A percentile compares a stretch with the other conserved stretches of the same genome.
Evolutionary conservation across 2,797 vertebrate genomes (phyloP).

Genomic region (Odontamblyopus lacepedii): DNA sequence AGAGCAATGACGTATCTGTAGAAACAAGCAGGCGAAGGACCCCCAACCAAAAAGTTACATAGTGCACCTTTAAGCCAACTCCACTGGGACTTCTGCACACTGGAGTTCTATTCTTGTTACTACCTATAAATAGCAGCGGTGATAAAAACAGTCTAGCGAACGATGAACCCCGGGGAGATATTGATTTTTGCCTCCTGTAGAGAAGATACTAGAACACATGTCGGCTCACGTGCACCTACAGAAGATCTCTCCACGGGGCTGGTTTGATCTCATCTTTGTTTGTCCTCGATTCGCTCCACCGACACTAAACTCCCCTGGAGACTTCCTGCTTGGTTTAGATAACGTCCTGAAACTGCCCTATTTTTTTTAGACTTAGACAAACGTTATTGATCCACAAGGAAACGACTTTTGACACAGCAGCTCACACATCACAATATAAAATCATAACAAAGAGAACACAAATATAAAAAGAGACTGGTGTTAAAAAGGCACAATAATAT

Average conservation of each 20-base stretch:
- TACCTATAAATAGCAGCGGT: constrained; percentile 17
- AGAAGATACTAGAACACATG: not conserved
- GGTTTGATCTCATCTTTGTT: not conserved
- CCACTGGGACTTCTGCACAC: constrained; percentile 2
- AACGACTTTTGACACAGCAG: too few relatives aligned
- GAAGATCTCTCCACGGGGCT: not conserved
- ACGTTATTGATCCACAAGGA: too few relatives aligned
- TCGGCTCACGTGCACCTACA: constrained; percentile 20
- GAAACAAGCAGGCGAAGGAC: too few relatives aligned
- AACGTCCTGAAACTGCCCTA: constrained; percentile 11
- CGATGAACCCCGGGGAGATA: not conserved
- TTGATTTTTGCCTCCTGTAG: not conserved
- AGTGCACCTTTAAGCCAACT: too few relatives aligned
- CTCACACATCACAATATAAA: too few relatives aligned
- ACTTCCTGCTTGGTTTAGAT: not conserved
- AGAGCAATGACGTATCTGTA: too few relatives aligned
- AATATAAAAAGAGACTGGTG: too few relatives aligned
- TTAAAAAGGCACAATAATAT: too few relatives aligned
- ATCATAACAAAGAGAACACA: too few relatives aligned
- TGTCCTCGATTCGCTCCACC: too few relatives aligned
- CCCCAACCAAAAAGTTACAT: too few relatives aligned
- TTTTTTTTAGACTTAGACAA: too few relatives aligned
- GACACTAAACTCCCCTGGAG: not conserved
- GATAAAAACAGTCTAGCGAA: constrained; percentile 4
- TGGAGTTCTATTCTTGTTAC: not conserved